Evolutionary conservation across 2,113 vertebrate genomes (phyloP).

Genomic region (Dendrocopos noguchii): DNA sequence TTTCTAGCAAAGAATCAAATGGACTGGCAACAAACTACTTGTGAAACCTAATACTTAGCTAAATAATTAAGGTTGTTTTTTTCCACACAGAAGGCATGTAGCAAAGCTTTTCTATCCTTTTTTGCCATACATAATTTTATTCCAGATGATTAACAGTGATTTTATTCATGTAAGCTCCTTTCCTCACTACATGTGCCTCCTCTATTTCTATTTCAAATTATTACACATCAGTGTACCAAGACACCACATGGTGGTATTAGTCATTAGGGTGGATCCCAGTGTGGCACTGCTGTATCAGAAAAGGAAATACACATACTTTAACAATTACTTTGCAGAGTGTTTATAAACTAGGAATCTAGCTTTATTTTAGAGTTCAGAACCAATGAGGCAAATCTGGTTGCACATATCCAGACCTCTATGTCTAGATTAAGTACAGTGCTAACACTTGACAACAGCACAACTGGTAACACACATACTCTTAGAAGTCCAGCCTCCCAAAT

Average conservation of each 20-base stretch:
- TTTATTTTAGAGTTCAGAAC: background rate
- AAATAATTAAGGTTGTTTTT: background rate
- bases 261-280: background rate
- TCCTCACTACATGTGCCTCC: background rate
- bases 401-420: background rate
- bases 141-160: background rate
- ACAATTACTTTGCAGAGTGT: background rate
- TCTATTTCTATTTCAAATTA: background rate
- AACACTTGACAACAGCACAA: background rate
- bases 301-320: background rate
- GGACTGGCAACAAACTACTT: background rate
- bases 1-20: background rate
- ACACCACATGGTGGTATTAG: background rate
- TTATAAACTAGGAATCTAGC: background rate
- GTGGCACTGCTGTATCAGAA: background rate
- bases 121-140: background rate
- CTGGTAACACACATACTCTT: rapidly evolving
- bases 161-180: background rate
- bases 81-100: background rate
- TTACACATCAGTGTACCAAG: background rate
- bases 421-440: background rate
- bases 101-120: background rate
- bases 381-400: background rate
- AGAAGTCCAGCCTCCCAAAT: background rate
- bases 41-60: background rate